A percentile compares a stretch with the other conserved stretches of the same genome.
Evolutionary conservation across 2,797 vertebrate genomes (phyloP).

Genomic region (Sebastes cheni): DNA sequence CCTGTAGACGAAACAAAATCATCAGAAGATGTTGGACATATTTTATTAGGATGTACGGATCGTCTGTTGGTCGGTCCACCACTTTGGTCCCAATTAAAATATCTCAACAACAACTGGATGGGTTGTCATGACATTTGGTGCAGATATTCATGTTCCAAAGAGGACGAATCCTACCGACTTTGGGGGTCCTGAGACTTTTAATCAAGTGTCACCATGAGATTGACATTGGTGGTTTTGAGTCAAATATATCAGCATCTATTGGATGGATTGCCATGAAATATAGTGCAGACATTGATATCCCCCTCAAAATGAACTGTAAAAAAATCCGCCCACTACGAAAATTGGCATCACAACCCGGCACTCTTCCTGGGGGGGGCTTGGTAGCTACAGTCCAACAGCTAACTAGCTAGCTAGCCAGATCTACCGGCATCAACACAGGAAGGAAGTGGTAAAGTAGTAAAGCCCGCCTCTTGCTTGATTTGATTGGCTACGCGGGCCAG

Average conservation of each 20-base stretch:
- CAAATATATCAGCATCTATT: not conserved
- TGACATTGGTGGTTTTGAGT: not conserved
- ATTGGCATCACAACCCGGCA: too few relatives aligned
- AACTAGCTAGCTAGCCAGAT: too few relatives aligned
- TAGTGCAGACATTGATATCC: too few relatives aligned
- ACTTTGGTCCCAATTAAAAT: not conserved
- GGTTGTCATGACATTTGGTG: not conserved
- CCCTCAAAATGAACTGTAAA: too few relatives aligned
- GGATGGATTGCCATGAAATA: not conserved
- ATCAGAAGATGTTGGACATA: not conserved
- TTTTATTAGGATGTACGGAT: not conserved
- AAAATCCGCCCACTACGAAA: rapidly evolving
- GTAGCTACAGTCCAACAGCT: too few relatives aligned
- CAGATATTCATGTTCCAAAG: not conserved
- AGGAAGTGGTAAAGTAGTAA: too few relatives aligned
- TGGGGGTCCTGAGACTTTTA: rapidly evolving
- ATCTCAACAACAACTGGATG: not conserved
- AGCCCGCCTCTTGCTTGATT: too few relatives aligned
- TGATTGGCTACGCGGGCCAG: too few relatives aligned
- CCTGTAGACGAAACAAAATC: constrained; percentile 42
- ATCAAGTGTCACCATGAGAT: too few relatives aligned
- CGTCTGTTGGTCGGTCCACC: not conserved
- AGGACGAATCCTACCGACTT: not conserved
- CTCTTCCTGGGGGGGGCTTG: too few relatives aligned
- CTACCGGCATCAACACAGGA: too few relatives aligned